Base-by-base conservation (phyloP, 2,888 invertebrate species). In the Epiblema foenella region DNA sequence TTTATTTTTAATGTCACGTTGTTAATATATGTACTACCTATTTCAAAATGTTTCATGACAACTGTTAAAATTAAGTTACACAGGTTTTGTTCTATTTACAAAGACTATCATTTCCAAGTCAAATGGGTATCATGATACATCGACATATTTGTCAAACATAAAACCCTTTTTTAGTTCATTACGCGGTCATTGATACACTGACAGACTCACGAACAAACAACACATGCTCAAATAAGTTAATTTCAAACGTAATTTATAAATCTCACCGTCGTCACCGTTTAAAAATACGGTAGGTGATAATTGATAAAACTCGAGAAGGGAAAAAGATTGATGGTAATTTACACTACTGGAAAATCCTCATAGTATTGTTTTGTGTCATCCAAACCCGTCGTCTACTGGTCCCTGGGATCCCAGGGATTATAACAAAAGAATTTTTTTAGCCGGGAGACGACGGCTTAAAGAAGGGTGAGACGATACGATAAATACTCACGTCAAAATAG, bases 41-140 rank as follows among this genome's bases (percentile, higher is more conserved):
- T 24, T 4, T 24, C 24, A 24, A 24, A n/a, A 39, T 11, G 11
- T 20, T 10, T 51, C 18, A 18, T 51, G 7, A 18, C 0, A 10
- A 18, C 7, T 51, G 1, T 54, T 54, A 7, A 24, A 24, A 24
- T n/a, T 15, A 24, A 54, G 15, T 18, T 39, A 24, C 39, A 29
- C 18, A 57, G 46, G 18, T 18, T 1, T 42, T 17, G 56, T 15
- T 33, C 17, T 59, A 52, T 69, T 69, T 39, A 64, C 33, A 46
- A 42, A 59, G 12, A 24, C 18, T 69, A 65, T 63, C 56, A 17
- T 54, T 51, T 20, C 29, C 39, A 54, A 29, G n/a, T 59, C 58
- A 69, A 69, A 60, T 10, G 60, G 10, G 51, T 62, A 67, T 71
- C 71, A 71, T 71, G 67, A 62, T 39, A 51, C 59, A 56, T 12